These are phyloP conservation scores for Lepus americanus DNA, from an alignment of 2,113 vertebrate species.

Conservation along the genomic window DNA sequence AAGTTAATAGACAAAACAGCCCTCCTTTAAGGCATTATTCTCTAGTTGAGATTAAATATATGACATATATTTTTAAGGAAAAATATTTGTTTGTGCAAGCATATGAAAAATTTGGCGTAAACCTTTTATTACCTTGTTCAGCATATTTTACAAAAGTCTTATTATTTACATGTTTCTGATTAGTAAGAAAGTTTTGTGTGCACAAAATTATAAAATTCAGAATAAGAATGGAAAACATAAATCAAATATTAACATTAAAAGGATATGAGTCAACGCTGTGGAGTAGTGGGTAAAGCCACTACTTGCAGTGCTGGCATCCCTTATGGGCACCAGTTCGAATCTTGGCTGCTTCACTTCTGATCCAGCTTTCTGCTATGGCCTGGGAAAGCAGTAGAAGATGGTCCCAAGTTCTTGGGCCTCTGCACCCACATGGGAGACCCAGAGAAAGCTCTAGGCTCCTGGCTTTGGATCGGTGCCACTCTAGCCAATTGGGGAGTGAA, in stretches of 20 bases:
- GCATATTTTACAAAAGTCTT: background rate
- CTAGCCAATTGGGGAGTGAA: too few relatives aligned
- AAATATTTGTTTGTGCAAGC: background rate
- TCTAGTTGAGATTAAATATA: background rate
- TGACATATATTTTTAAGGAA: background rate
- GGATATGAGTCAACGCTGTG: too few relatives aligned
- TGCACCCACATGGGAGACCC: too few relatives aligned
- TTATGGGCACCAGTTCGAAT: too few relatives aligned
- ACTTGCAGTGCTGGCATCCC: too few relatives aligned
- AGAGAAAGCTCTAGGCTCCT: too few relatives aligned
- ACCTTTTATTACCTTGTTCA: background rate
- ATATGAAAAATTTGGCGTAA: background rate
- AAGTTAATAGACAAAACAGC: background rate
- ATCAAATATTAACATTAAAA: background rate
- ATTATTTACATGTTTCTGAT: background rate
- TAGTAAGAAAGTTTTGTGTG: background rate
- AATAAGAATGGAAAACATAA: background rate
- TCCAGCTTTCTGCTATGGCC: too few relatives aligned
- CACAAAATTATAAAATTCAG: background rate
- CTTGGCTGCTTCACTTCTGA: too few relatives aligned
- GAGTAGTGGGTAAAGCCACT: too few relatives aligned
- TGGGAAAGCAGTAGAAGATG: too few relatives aligned
- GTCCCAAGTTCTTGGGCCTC: too few relatives aligned
- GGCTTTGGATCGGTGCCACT: too few relatives aligned
- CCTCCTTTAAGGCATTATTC: background rate